Evolutionary conservation across 2,888 invertebrate species (phyloP), one percentile per base, ranked within the genome.

Genomic region (Elmis aenea): DNA sequence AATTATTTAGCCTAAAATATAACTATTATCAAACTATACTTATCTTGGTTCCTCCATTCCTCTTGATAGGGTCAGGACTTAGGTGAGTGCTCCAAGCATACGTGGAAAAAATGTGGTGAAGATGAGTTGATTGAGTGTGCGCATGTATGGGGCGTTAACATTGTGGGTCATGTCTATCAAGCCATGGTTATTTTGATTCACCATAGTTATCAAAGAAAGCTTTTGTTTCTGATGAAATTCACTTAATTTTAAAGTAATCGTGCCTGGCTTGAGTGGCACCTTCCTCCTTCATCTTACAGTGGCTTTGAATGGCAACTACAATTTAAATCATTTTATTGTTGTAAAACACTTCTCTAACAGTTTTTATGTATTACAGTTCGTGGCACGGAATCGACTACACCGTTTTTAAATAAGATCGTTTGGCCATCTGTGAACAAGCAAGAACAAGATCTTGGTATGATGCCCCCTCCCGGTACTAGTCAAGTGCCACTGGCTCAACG

Each of bases 401-500:
- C 58, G 23, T 59, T 59, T 47, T 50, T 59, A 33, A 54, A 53
- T 35, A 59, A 59, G 46, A 54, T 59, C 51, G 36, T 60, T 30
- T 68, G 62, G 60, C 53, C 55, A 13, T 48, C 46, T 26, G 66
- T 73, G 42, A 69, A 68, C 23, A 75, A 74, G 55, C 67, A 70
- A 52, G 72, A 75, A 54, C 74, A 67, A 48, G 73, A 74, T 44
- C 64, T 78, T 51, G 75, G 79, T 57, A 79, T 81, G 67, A 81
- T 82, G 79, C 81, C 81, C 57, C 79, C 83, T 33, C 81, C 78
- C 2, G 81, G 77, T 8, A 73, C 76, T 10, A 73, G 71, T 33
- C 66, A 74, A 51, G 73, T 75, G 47, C 73, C 83, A 39, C 69
- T 77, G 52, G 74, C 81, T 16, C 74, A 76, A 44, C 74, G 84